Conservation (phyloP, 1,140 invertebrate genomes). For the Lepidurus apus region DNA sequence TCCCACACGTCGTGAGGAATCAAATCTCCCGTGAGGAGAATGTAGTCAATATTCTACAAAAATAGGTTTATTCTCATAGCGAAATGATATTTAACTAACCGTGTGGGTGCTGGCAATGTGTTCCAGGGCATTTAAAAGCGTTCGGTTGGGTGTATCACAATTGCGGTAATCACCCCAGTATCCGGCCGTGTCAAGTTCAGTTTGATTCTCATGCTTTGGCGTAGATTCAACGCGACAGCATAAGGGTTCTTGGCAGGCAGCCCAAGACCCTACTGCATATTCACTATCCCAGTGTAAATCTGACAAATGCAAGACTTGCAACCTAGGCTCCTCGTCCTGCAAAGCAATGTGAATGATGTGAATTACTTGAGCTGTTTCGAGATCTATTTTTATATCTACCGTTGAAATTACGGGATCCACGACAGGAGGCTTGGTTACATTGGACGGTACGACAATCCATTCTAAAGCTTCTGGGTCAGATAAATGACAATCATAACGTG, state of each 20-base stretch:
- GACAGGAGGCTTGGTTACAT: conserved; percentile 27
- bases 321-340: conserved; percentile 26
- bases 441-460: conserved; percentile 48
- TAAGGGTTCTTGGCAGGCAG: conserved; percentile 64
- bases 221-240: conserved; percentile 67
- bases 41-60: conserved; percentile 58
- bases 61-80: neutral
- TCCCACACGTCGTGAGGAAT: conserved; percentile 78
- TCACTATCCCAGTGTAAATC: conserved; percentile 74
- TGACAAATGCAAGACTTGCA: conserved; percentile 65
- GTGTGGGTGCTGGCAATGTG: conserved; percentile 47
- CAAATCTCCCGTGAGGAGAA: conserved; percentile 80
- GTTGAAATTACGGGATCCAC: neutral
- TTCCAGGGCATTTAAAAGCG: conserved; percentile 53
- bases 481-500: conserved; percentile 45
- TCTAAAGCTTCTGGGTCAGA: conserved; percentile 45
- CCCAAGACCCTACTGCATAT: conserved; percentile 60
- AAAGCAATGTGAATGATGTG: neutral
- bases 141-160: conserved; percentile 66
- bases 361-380: neutral
- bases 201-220: conserved; percentile 37
- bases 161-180: conserved; percentile 68
- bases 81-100: conserved; percentile 43
- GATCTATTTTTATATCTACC: neutral
- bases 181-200: conserved; percentile 53